These are phyloP conservation scores for Micoletzkya japonica DNA, from an alignment of 2,888 invertebrate genomes.

Conservation along the genomic window DNA sequence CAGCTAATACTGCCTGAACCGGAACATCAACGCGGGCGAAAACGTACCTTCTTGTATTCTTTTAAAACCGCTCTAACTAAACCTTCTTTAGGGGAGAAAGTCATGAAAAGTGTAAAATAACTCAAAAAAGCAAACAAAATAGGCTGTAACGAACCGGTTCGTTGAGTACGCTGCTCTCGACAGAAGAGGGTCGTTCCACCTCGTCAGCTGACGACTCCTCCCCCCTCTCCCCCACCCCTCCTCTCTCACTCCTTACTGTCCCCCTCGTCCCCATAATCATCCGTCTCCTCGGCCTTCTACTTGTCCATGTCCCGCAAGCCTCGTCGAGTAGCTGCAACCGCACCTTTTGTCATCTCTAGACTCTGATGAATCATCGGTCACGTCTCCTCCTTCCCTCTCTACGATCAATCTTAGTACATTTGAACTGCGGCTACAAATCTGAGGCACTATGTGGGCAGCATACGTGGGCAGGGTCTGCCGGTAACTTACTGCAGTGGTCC, in stretches of 20 bases:
- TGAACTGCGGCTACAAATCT: no score
- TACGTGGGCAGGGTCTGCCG: no score
- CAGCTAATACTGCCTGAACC: neutral
- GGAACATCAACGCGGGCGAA: neutral
- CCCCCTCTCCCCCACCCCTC: constrained; percentile 5
- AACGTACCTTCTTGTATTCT: neutral
- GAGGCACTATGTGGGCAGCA: no score
- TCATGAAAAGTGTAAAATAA: no score
- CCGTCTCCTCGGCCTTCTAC: no score
- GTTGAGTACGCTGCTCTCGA: constrained; percentile 3
- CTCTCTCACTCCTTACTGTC: neutral
- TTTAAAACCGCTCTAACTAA: neutral
- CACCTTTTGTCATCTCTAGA: no score
- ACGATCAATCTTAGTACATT: neutral
- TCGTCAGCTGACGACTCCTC: constrained; percentile 9
- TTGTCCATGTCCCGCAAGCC: no score
- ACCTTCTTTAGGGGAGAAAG: neutral
- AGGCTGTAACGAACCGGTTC: no score
- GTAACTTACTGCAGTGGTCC: no score
- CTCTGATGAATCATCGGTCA: no score
- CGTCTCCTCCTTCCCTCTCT: neutral
- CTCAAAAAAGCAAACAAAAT: no score
- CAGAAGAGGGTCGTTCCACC: constrained; percentile 1
- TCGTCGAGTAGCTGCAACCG: no score
- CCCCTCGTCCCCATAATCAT: neutral